Conservation (phyloP, 2,888 invertebrate species). For the Leucophenga maculata region DNA sequence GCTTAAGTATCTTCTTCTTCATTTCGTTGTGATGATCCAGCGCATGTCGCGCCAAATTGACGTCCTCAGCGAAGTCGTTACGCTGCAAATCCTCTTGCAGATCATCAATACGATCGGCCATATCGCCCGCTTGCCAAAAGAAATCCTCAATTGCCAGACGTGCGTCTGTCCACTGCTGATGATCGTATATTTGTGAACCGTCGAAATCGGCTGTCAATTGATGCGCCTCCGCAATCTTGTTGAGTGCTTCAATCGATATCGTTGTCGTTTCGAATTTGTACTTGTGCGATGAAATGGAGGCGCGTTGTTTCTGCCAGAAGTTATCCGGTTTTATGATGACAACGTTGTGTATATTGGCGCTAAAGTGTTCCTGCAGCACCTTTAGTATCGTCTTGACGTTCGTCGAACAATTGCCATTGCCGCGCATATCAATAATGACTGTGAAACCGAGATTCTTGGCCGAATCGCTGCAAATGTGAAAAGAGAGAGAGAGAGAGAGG, state of each 20-base stretch:
- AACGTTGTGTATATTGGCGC: constrained; percentile 92
- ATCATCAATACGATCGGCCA: constrained; percentile 92
- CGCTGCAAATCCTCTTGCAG: constrained; percentile 93
- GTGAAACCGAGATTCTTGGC: constrained; percentile 87
- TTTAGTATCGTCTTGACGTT: constrained; percentile 98
- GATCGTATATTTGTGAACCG: constrained; percentile 94
- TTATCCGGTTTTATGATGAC: constrained; percentile 99
- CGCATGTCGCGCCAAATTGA: constrained; percentile 90
- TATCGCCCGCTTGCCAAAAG: constrained; percentile 95
- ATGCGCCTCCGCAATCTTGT: constrained; percentile 92
- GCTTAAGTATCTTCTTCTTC: constrained; percentile 93
- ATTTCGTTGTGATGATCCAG: constrained; percentile 95
- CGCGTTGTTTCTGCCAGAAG: constrained; percentile 99
- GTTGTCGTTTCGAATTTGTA: constrained; percentile 99
- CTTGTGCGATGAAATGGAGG: constrained; percentile 96
- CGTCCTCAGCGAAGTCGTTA: constrained; percentile 95
- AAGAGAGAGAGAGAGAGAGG: constrained; percentile 20
- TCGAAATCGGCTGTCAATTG: constrained; percentile 96
- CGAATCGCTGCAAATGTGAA: constrained; percentile 66
- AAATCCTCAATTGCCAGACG: constrained; percentile 95
- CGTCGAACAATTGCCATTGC: constrained; percentile 84
- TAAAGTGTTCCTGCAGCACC: constrained; percentile 96
- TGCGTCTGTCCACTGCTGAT: constrained; percentile 97
- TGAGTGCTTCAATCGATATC: constrained; percentile 94
- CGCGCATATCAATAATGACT: constrained; percentile 97